These are phyloP conservation scores for Lichenostomus cassidix DNA, from an alignment of 2,113 vertebrate species.

Conservation along the genomic window DNA sequence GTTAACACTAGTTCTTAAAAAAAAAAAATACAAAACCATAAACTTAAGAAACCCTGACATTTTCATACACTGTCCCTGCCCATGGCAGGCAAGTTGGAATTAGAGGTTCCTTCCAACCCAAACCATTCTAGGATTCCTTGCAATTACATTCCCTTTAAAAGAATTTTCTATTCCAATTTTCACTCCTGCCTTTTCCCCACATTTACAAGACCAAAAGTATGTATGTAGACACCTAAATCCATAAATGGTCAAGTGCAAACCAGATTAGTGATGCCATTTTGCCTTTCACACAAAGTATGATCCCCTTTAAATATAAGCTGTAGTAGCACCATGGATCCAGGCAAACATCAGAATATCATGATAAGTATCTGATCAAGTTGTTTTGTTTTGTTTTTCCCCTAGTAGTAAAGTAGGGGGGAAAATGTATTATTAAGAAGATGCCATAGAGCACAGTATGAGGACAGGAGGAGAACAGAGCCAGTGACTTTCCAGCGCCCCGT, in stretches of 20 bases:
- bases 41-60: not conserved
- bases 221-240: not conserved
- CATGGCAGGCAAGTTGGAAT: accelerated
- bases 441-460: not conserved
- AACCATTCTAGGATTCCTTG: not conserved
- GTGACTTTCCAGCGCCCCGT: not conserved
- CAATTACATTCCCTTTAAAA: not conserved
- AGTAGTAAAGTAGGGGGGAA: not conserved
- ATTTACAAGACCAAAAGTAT: not conserved
- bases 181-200: accelerated
- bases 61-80: not conserved
- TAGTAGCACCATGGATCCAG: not conserved
- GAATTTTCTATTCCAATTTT: not conserved
- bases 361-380: not conserved
- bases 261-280: not conserved
- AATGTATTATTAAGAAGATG: not conserved
- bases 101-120: not conserved
- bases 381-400: not conserved
- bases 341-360: not conserved
- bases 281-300: not conserved
- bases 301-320: not conserved
- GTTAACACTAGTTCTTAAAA: not conserved
- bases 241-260: not conserved
- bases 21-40: not conserved
- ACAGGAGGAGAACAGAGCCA: not conserved